Base-by-base conservation (phyloP, 2,113 vertebrate genomes). In the Antigone vipio region DNA sequence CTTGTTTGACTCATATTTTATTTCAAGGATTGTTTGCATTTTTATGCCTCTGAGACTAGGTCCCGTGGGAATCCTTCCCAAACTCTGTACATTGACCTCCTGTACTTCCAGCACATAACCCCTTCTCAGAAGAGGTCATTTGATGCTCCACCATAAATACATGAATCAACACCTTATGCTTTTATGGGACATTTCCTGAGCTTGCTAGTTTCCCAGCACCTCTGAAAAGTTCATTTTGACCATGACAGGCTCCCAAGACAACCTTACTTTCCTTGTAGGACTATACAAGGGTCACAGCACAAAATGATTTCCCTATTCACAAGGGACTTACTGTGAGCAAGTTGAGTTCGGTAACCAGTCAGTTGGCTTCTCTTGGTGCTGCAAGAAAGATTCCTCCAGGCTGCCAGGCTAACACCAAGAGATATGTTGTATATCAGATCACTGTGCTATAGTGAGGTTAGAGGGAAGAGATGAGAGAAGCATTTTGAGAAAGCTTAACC, bases 31-130 rank as follows among this genome's bases (percentile, higher is more conserved):
- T 95, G 80, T 96, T 96, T 97, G 97, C 97, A 97, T 97, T 95
- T 97, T 96, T 85, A 95, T 95, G 89, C 84, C 94, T 94, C 77
- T 97, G 84, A 96, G 94, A 95, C 87, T 85, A 91, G 59, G 67
- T 95, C 97, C 92, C 89, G 81, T 96, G 97, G 96, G 97, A 97
- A 97, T 95, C 66, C 87, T 95, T 95, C 71, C 91, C 89, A 91
- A 92, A 44, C 69, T 83, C 18, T 7, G 58, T 68, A 1, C 15
- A 2, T 52, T 91, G 97, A 97, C 94, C 91, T 96, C 47, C 40
- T 76, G 59, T 47, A 95, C 80, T 85, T 94, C 71, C 67, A 95
- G 74, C 55, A 59, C 21, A 42, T 77, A 96, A 88, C 81, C 67
- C 47, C 73, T 63, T 72, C 83, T 96, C 84, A 77, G 52, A 77